Conservation (phyloP, 2,797 vertebrate genomes). For the Syngnathus rostellatus region DNA sequence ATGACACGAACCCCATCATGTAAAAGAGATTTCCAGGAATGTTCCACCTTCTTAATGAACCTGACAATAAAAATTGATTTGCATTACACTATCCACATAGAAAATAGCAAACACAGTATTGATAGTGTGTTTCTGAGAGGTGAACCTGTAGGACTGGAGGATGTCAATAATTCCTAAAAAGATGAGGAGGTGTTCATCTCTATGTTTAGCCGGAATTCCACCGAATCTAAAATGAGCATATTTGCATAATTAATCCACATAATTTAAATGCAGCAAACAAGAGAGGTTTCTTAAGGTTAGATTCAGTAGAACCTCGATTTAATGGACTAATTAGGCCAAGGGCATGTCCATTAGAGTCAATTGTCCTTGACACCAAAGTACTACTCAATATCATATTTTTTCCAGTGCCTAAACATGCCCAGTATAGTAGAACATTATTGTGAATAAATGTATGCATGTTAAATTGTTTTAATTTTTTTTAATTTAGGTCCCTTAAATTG, state of each 20-base stretch:
- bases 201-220: conserved; percentile 92
- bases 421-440: too few relatives aligned
- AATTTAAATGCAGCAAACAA: background rate
- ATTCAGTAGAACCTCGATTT: too few relatives aligned
- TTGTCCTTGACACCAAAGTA: too few relatives aligned
- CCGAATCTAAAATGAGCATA: conserved; percentile 72
- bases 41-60: conserved; percentile 92
- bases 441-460: too few relatives aligned
- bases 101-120: background rate
- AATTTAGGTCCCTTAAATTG: background rate
- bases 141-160: conserved; percentile 88
- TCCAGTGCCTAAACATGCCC: too few relatives aligned
- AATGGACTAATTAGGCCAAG: too few relatives aligned
- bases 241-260: background rate
- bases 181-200: conserved; percentile 85
- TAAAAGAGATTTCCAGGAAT: conserved; percentile 96
- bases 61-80: conserved; percentile 50
- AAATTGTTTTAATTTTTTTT: too few relatives aligned
- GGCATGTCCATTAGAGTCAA: too few relatives aligned
- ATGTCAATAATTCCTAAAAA: conserved; percentile 97
- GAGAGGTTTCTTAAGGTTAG: background rate
- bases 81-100: background rate
- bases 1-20: conserved; percentile 79
- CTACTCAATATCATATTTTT: too few relatives aligned
- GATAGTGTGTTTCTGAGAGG: background rate